Evolutionary conservation across 2,113 vertebrate species (phyloP).

Genomic region (Bubo scandiacus): DNA sequence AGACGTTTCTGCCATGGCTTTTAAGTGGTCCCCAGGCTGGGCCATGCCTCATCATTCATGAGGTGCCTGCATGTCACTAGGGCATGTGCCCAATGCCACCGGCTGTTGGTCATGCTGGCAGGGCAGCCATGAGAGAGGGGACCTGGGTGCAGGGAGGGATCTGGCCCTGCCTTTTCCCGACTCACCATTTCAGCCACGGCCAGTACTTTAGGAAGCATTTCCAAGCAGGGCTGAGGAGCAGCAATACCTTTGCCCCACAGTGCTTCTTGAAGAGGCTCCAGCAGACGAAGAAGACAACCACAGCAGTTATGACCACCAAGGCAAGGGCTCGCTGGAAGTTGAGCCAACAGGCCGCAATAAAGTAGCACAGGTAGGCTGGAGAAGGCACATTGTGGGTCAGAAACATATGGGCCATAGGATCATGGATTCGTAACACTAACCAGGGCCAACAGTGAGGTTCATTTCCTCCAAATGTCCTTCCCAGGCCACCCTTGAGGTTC

Average conservation of each 20-base stretch:
- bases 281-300: constrained; percentile 67
- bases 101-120: not conserved
- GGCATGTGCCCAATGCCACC: not conserved
- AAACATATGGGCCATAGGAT: not conserved
- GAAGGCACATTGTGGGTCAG: not conserved
- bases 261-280: constrained; percentile 76
- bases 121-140: not conserved
- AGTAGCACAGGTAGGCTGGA: constrained; percentile 85
- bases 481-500: not conserved
- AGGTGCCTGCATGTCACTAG: not conserved
- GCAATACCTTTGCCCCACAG: constrained; percentile 73
- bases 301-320: constrained; percentile 82
- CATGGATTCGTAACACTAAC: fast-evolving
- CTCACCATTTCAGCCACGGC: constrained; percentile 90
- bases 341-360: constrained; percentile 86
- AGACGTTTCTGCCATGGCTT: not conserved
- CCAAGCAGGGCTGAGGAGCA: constrained; percentile 56
- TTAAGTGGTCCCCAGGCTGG: not conserved
- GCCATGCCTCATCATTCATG: not conserved
- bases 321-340: constrained; percentile 83
- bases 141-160: not conserved
- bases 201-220: constrained; percentile 68
- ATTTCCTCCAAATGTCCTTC: not conserved
- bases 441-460: fast-evolving
- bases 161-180: not conserved